Evolutionary conservation across 2,888 invertebrate species (phyloP).

Genomic region (Ichneumoninae sp.): DNA sequence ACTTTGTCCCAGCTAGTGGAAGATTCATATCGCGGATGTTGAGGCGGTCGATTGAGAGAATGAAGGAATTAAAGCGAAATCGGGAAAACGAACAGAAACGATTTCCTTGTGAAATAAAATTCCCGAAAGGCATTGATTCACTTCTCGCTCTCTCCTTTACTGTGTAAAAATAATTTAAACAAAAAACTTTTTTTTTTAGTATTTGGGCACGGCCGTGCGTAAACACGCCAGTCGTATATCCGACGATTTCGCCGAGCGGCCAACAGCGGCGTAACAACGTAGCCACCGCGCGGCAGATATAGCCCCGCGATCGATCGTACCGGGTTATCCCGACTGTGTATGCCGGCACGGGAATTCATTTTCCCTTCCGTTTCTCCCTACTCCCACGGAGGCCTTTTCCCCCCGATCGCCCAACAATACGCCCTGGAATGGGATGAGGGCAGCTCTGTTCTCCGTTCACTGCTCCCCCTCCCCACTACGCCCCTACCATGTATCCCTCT

Average conservation of each 20-base stretch:
- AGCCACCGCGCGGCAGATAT: constrained; percentile 73
- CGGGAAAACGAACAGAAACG: constrained; percentile 1
- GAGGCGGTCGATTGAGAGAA: constrained; percentile 36
- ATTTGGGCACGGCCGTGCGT: constrained; percentile 28
- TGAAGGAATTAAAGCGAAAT: background rate
- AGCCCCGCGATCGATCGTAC: constrained; percentile 79
- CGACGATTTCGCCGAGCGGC: constrained; percentile 51
- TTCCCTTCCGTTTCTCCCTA: constrained; percentile 70
- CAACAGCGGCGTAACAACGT: background rate
- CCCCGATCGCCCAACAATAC: constrained; percentile 34
- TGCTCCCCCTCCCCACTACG: constrained; percentile 1
- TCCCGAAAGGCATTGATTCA: constrained; percentile 13
- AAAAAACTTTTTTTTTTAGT: too few relatives aligned
- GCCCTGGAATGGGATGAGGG: constrained; percentile 41
- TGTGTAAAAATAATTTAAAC: too few relatives aligned
- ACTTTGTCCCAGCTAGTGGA: constrained; percentile 28
- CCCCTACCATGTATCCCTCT: constrained; percentile 16
- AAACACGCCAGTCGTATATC: constrained; percentile 27
- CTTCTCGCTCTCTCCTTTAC: too few relatives aligned
- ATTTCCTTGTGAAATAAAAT: constrained; percentile 45
- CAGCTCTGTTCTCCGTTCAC: constrained; percentile 60
- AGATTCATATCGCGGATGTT: constrained; percentile 58
- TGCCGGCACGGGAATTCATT: constrained; percentile 79
- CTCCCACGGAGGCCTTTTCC: constrained; percentile 24
- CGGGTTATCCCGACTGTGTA: constrained; percentile 76